A percentile compares a stretch with the other conserved stretches of the same genome.
Conservation (phyloP, 2,113 vertebrate genomes). For the Nothoprocta pentlandii region DNA sequence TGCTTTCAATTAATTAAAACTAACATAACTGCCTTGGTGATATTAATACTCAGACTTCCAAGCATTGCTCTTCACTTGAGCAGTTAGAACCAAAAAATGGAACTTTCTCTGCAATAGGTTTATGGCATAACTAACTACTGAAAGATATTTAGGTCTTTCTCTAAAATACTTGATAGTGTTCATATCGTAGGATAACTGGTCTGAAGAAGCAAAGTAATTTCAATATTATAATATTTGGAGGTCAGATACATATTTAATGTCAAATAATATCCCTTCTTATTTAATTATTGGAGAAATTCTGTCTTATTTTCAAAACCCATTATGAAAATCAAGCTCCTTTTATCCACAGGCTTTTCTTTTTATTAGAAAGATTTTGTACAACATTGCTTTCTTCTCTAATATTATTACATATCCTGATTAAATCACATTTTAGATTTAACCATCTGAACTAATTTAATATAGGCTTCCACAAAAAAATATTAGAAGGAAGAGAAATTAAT, state of each 20-base stretch:
- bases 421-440: constrained; percentile 9
- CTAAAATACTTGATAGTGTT: neutral
- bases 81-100: neutral
- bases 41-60: neutral
- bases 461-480: neutral
- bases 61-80: neutral
- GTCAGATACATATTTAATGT: neutral
- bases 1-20: neutral
- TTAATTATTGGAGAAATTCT: constrained; percentile 5
- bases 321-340: neutral
- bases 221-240: neutral
- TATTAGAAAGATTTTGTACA: neutral
- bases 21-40: neutral
- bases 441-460: neutral
- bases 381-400: neutral
- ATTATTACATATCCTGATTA: neutral
- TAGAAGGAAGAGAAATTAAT: neutral
- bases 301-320: neutral
- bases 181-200: neutral
- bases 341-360: neutral
- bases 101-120: neutral
- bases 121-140: neutral
- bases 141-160: neutral
- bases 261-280: neutral
- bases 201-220: neutral